Base-by-base conservation (phyloP, 2,797 vertebrate genomes). In the Gymnopithys bicolor region DNA sequence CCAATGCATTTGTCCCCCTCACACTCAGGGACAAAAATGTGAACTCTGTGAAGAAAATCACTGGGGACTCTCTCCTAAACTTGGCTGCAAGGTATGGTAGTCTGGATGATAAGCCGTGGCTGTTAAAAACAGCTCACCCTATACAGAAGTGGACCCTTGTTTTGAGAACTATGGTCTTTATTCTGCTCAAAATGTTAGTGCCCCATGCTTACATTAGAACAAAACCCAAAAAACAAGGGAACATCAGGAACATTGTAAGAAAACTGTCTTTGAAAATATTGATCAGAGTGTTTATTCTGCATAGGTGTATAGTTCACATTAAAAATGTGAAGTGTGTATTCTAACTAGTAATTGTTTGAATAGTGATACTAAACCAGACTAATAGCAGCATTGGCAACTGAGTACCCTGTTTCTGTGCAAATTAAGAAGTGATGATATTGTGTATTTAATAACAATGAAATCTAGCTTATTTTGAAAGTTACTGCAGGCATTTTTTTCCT, bases 61-160 rank as follows among this genome's bases (percentile, higher is more conserved):
- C 97, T 99, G 99, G 99, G 98, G 98, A 77, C 98, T 98, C 1
- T 91, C 99, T 97, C 90, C 82, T 21, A 52, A 97, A 41, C 95
- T 88, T 2, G 99, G 99, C 70, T 99, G 99, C 96, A 98, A 99
- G 99, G 99, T 99, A 98, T 63, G 46, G 11, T 39, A 64, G 11
- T 3, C 55, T 39, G 23, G 4, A 19, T 4, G 8, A 53, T 82
- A 84, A 89, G 7, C 19, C 15, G 7, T 41, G 15, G 10, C 19
- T 86, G 18, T 48, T 71, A 11, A 73, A 89, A 83, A 8, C 43
- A 71, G 32, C 63, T 66, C 3, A 3, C 10, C 2, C 52, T 67
- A 10, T 6, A 3, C 22, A 70, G 60, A 74, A 45, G 28, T 51
- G 10, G 8, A 33, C 25, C 79, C 27, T 17, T n/a, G 14, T 81